These are phyloP conservation scores for Holocentrus rufus DNA, from an alignment of 2,797 vertebrate genomes.

Conservation along the genomic window DNA sequence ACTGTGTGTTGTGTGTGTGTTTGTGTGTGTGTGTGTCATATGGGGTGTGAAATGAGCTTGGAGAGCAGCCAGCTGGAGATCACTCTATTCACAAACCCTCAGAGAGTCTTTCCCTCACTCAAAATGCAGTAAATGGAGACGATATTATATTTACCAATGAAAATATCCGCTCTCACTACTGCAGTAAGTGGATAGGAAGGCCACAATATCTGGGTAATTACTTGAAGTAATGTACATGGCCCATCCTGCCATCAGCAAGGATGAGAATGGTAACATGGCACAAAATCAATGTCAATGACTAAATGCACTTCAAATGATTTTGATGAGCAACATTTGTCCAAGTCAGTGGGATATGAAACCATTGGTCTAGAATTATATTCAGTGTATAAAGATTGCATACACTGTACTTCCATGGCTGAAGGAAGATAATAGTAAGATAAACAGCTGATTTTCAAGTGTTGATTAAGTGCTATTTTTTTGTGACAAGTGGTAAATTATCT, in stretches of 20 bases:
- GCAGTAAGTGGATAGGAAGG: neutral
- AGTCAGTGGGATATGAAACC: too few relatives aligned
- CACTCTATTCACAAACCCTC: conserved; percentile 26
- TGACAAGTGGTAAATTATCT: too few relatives aligned
- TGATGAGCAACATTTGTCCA: too few relatives aligned
- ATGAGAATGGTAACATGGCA: neutral
- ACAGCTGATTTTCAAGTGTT: too few relatives aligned
- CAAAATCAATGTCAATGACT: too few relatives aligned
- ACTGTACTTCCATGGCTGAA: too few relatives aligned
- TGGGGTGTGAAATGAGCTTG: conserved; percentile 68
- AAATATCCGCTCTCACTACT: neutral
- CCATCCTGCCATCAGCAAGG: neutral
- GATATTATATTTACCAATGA: neutral
- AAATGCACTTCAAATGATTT: too few relatives aligned
- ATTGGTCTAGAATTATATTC: too few relatives aligned
- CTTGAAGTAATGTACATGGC: too few relatives aligned
- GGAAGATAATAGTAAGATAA: too few relatives aligned
- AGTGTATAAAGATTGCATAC: too few relatives aligned
- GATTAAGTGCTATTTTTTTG: too few relatives aligned
- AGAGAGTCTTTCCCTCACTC: conserved; percentile 20
- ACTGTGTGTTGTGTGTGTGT: conserved; percentile 19
- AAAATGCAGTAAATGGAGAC: conserved; percentile 22
- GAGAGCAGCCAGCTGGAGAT: conserved; percentile 53
- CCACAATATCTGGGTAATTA: neutral
- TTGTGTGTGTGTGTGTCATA: conserved; percentile 49